Percentiles rank a stretch among this genome's conserved stretches.
phyloP scores from a whole-genome alignment of 2,797 vertebrate species.

The Synaphobranchus kaupii region DNA sequence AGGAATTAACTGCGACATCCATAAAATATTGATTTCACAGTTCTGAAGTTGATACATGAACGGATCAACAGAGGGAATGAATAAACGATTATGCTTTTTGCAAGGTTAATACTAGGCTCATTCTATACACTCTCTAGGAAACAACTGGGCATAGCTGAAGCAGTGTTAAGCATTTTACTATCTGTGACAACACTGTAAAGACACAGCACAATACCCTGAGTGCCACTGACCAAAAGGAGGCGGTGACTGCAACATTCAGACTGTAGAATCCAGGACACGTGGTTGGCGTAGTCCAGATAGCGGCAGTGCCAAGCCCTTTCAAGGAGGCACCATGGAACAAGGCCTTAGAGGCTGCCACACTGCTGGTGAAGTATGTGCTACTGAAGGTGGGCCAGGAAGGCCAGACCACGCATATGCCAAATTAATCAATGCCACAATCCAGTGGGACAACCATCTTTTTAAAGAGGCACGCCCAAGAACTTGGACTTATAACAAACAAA shows the following conservation, averaged over 20 bases:
- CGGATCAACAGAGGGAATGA: not conserved
- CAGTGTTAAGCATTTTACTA: not conserved
- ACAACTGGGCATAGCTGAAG: not conserved
- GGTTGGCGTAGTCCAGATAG: not conserved
- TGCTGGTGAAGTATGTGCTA: not conserved
- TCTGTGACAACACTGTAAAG: not conserved
- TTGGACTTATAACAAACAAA: not conserved
- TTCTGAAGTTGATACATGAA: not conserved
- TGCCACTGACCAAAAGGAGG: not conserved
- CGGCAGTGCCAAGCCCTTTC: not conserved
- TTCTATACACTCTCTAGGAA: not conserved
- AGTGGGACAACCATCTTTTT: not conserved
- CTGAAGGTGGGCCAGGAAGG: constrained; percentile 1
- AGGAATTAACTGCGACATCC: not conserved
- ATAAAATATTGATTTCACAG: not conserved
- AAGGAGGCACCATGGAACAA: not conserved
- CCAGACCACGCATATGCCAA: not conserved
- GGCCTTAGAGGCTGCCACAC: not conserved
- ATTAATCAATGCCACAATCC: not conserved
- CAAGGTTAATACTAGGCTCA: not conserved
- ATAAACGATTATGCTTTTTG: not conserved
- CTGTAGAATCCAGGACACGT: not conserved
- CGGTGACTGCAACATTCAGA: not conserved
- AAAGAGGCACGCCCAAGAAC: not conserved
- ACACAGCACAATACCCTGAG: not conserved